Base-by-base conservation (phyloP, 1,140 invertebrate genomes). In the Bombus breviceps region DNA sequence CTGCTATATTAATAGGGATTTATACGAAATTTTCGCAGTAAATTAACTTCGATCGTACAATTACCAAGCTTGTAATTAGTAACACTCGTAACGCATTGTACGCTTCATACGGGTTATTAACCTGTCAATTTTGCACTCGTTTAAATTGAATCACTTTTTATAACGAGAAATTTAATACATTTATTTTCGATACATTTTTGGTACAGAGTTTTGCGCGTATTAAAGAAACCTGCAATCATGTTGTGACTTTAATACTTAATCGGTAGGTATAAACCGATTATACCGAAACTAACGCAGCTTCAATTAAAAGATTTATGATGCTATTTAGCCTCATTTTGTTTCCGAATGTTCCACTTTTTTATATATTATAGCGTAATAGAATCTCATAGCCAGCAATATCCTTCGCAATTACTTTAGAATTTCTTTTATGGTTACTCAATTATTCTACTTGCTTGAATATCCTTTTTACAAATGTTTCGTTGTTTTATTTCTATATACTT, bases 61-160 rank as follows among this genome's bases (percentile, higher is more conserved):
- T 75, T 75, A 75, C 43, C 43, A 13, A 59, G 43, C 43, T n/a
- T n/a, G 32, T 75, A 75, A 75, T 75, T 57, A 75, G 71, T 25
- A 53, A 75, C 43, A 57, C 74, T 75, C 12, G 25, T 37, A 28
- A 75, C 18, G 10, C 8, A 57, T 37, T 75, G n/a, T 57, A 75
- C 4, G 22, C 22, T 75, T 57, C 12, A 28, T 75, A 25, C 22
- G 28, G 74, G 10, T 72, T 72, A 72, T 72, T 72, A 72, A 15
- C 25, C 22, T 41, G 71, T 41, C 71, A 41, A 72, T 41, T 72
- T 15, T 15, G 3, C 37, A 41, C 25, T 15, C 39, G 71, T 72
- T 72, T 41, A 41, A 47, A 72, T 41, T n/a, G n/a, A 72, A 72
- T 72, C 71, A 72, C 28, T 41, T 72, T 41, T 72, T 69, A 69